These are phyloP conservation scores for Pristionchus maxplancki DNA, from an alignment of 2,888 invertebrate species.

Conservation along the genomic window DNA sequence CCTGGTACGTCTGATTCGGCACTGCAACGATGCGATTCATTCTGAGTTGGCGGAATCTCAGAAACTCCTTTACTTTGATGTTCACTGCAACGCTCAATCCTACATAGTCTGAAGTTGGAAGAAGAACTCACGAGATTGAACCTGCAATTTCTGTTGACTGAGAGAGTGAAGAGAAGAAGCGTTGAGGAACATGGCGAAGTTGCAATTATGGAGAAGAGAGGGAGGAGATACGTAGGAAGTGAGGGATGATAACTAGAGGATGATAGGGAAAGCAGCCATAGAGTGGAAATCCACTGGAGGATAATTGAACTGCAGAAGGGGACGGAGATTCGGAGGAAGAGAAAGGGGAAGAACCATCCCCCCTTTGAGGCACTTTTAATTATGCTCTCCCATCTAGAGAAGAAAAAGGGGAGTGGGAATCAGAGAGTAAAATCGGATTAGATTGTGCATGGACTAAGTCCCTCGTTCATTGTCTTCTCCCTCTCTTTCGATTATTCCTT, in stretches of 20 bases:
- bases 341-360: not conserved
- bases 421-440: conserved; percentile 17
- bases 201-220: conserved; percentile 32
- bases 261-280: conserved; percentile 10
- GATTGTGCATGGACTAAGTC: not conserved
- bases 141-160: not conserved
- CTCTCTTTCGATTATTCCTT: not conserved
- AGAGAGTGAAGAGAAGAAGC: not conserved
- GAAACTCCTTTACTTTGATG: not conserved
- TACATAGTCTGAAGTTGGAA: not conserved
- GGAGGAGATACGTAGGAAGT: not conserved
- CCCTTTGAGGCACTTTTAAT: conserved; percentile 32
- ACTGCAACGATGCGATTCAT: not conserved
- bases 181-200: not conserved
- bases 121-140: not conserved
- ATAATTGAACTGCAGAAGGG: conserved; percentile 20
- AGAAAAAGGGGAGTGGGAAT: not conserved
- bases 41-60: not conserved
- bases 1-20: not conserved
- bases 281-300: not conserved
- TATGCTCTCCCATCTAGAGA: conserved; percentile 22
- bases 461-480: not conserved
- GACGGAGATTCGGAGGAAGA: conserved; percentile 23
- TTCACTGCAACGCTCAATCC: not conserved
- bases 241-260: conserved; percentile 12